Evolutionary conservation across 2,113 vertebrate genomes (phyloP).

Genomic region (Equus przewalskii): DNA sequence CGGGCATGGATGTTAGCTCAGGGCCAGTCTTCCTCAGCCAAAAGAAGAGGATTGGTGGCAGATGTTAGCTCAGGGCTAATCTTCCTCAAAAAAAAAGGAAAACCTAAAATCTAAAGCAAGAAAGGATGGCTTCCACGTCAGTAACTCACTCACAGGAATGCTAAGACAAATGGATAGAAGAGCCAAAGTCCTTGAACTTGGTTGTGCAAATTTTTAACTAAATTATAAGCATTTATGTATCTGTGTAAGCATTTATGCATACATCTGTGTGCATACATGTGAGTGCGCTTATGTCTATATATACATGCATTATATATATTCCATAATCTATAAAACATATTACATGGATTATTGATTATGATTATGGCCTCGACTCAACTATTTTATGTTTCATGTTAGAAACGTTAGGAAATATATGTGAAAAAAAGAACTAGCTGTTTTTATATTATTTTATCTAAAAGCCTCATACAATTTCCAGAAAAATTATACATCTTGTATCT

Average conservation of each 20-base stretch:
- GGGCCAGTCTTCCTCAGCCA: no score
- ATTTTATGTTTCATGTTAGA: not conserved
- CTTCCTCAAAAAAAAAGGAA: no score
- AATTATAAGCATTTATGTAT: not conserved
- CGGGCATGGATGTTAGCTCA: no score
- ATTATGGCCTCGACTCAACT: not conserved
- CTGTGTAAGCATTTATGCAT: not conserved
- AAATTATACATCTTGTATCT: not conserved
- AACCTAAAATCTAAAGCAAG: not conserved
- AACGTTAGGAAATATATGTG: not conserved
- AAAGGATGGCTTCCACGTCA: not conserved
- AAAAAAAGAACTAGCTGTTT: not conserved
- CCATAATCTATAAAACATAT: not conserved
- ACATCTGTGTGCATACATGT: not conserved
- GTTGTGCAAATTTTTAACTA: not conserved
- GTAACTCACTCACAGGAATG: not conserved
- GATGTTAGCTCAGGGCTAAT: no score
- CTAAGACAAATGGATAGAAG: not conserved
- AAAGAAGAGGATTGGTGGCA: no score
- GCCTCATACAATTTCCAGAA: not conserved
- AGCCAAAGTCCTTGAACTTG: not conserved
- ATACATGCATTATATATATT: not conserved
- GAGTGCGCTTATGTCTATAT: not conserved
- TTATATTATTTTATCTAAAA: not conserved
- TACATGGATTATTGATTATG: not conserved